Evolutionary conservation across 2,888 invertebrate genomes (phyloP), one percentile per base, ranked within the genome.

Genomic region (Pegoplata infirma): DNA sequence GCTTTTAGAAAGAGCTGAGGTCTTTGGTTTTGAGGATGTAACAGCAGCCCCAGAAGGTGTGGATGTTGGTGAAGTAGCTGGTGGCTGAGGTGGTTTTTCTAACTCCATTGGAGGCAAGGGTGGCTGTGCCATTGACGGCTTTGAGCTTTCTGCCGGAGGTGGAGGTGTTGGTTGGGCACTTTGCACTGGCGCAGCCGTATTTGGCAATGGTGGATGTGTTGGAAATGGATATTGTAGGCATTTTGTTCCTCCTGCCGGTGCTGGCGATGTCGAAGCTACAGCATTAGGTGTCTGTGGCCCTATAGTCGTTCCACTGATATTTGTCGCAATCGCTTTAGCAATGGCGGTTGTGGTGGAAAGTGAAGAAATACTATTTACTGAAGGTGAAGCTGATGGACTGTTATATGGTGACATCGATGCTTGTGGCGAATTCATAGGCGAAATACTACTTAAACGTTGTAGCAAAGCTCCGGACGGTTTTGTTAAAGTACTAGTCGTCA

Each of bases 211-310:
- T 84, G 94, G 94, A 89, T 94, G 95, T 87, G 93, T 93, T 82
- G 94, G 94, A 90, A 94, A 95, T 58, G 94, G 95, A 90, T 94
- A 95, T 88, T 94, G 95, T 82, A 94, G 90, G 81, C 84, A 90
- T 86, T 86, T 91, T 73, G 84, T 90, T 82, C 75, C 75, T 16
- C 75, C 67, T 19, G 79, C 51, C 8, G 81, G 63, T 19, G 80
- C 49, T 7, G 82, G 56, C n/a, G 81, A 66, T 19, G 78, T 74
- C 21, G 80, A 63, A 8, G 64, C 36, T 12, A 66, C 23, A 7
- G 44, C 17, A 1, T 46, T 67, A 6, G 84, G 82, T 25, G 84
- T 82, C 32, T 84, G 84, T 4, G 67, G 17, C 5, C 44, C 61
- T 40, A 40, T 19, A 82, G 55, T 58, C n/a, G 80, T 40, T 36